These are phyloP conservation scores for Branchipolynoe longqiensis DNA, from an alignment of 2,888 invertebrate species.

Conservation along the genomic window DNA sequence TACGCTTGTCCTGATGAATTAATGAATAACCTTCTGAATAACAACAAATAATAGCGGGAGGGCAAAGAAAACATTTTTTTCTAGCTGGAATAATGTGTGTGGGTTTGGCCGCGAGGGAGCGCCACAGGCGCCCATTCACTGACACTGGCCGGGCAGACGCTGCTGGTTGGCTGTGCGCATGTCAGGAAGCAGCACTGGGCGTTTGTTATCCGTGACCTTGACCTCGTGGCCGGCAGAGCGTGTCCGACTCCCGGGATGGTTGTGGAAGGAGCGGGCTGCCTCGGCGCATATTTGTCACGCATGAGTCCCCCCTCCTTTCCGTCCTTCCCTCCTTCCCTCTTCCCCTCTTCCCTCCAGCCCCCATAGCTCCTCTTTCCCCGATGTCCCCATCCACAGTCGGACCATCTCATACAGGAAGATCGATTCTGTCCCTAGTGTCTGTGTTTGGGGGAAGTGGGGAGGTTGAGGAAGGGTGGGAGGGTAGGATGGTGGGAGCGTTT, in stretches of 20 bases:
- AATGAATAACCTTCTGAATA: no score
- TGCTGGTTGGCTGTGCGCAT: slow-evolving; percentile 25
- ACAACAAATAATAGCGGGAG: no score
- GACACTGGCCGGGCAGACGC: slow-evolving; percentile 1
- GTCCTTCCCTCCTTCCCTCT: not conserved
- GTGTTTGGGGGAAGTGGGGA: not conserved
- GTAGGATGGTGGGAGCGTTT: no score
- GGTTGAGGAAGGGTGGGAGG: slow-evolving; percentile 14
- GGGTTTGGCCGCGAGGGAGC: not conserved
- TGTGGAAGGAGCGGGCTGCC: no score
- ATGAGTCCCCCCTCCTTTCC: not conserved
- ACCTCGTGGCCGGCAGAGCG: not conserved
- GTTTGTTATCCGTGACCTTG: slow-evolving; percentile 35
- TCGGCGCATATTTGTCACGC: slow-evolving; percentile 11
- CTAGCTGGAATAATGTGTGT: no score
- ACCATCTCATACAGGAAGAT: slow-evolving; percentile 1
- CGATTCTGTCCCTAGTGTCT: not conserved
- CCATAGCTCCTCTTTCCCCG: not conserved
- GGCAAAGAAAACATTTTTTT: no score
- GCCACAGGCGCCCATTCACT: not conserved
- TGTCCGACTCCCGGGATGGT: not conserved
- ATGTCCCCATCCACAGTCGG: not conserved
- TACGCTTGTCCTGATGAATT: no score
- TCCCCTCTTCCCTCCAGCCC: not conserved
- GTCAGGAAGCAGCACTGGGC: slow-evolving; percentile 12